Base-by-base conservation (phyloP, 2,888 invertebrate genomes). In the Rotaria macrura region DNA sequence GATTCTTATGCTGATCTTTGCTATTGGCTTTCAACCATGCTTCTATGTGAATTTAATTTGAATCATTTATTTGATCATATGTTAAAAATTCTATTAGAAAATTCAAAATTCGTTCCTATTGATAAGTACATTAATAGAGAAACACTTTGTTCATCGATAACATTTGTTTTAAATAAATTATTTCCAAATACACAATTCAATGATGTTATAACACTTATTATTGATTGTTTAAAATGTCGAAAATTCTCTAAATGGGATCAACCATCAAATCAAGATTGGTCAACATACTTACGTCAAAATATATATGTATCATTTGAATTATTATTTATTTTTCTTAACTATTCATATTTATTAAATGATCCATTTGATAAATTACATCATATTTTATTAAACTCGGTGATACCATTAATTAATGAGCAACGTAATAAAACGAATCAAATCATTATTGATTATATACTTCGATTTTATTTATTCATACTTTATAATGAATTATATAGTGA, bases 321-420 rank as follows among this genome's bases (percentile, higher is more conserved):
- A 43, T 79, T 79, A 43, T 43, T 79, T n/a, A 79, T 79, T n/a
- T 79, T 43, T 43, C 79, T 79, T 14, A 43, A 43, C 43, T 43
- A 79, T 79, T 79, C 43, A n/a, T 79, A 79, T 43, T 43, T 79
- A 79, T 25, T 43, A 25, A 79, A 40, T 25, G 40, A 40, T n/a
- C 43, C 79, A 43, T 79, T 79, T n/a, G 79, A 43, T 25, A 79
- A 43, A 43, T n/a, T 79, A n/a, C 40, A 43, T 43, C 5, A 3
- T n/a, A 43, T 79, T n/a, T 10, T 79, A 14, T 43, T 43, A n/a
- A 43, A 79, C 43, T 43, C 79, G 3, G n/a, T 79, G 1, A 10
- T 79, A 79, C 79, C 79, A 40, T 79, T 79, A 43, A 43, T 79
- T 43, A 79, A 79, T 43, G 43, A 79, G 43, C 79, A 79, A 40